Evolutionary conservation across 2,797 vertebrate species (phyloP).

Genomic region (Pipistrellus kuhlii): DNA sequence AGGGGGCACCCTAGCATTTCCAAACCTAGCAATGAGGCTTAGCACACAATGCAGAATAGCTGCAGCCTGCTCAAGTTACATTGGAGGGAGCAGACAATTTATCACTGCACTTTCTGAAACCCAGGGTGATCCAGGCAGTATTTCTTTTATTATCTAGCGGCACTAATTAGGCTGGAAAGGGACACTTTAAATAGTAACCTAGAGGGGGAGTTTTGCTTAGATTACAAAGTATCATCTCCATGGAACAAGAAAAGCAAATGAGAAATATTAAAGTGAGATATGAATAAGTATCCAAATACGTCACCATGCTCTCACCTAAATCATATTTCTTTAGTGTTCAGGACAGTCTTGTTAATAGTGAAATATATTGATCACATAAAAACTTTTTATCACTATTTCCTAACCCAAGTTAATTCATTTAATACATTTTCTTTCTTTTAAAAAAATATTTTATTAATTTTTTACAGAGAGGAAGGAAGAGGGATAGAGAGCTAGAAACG

Average conservation of each 20-base stretch:
- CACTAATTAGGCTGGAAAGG: background rate
- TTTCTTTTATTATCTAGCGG: background rate
- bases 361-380: background rate
- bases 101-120: background rate
- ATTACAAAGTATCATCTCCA: background rate
- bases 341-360: background rate
- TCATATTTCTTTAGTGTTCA: background rate
- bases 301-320: background rate
- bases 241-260: background rate
- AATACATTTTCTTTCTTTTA: background rate
- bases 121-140: background rate
- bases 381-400: constrained; percentile 19
- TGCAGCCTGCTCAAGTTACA: background rate
- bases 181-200: constrained; percentile 1
- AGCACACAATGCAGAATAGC: background rate
- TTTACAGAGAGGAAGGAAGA: no score
- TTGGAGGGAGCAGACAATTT: background rate
- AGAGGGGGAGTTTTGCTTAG: background rate
- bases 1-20: constrained; percentile 82
- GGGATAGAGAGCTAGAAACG: no score
- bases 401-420: background rate
- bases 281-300: background rate
- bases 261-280: background rate
- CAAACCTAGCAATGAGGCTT: background rate
- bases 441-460: no score